Conservation (phyloP, 2,113 vertebrate genomes). For the Phocoena sinus region DNA sequence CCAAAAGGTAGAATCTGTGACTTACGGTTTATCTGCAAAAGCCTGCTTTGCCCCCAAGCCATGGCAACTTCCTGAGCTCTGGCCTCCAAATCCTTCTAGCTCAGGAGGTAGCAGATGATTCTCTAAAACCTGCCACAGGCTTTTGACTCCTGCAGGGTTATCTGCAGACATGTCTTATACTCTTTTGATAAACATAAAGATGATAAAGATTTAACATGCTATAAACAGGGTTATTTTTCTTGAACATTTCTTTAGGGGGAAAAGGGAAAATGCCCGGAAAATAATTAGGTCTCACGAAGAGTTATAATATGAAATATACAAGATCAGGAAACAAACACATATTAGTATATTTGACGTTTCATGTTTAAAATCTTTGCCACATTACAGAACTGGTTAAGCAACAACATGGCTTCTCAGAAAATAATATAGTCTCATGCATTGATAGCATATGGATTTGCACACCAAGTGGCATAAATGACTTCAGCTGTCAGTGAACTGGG, state of each 20-base stretch:
- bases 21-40: conserved; percentile 69
- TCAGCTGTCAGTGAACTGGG: background rate
- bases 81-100: conserved; percentile 44
- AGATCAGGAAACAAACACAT: background rate
- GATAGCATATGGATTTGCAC: background rate
- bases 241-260: background rate
- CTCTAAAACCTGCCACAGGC: conserved; percentile 55
- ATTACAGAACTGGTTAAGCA: background rate
- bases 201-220: conserved; percentile 58
- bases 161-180: conserved; percentile 42
- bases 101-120: conserved; percentile 60
- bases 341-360: background rate
- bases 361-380: background rate
- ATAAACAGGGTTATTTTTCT: conserved; percentile 21
- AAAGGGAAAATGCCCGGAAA: conserved; percentile 26
- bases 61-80: conserved; percentile 43
- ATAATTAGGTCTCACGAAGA: background rate
- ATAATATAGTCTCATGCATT: background rate
- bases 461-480: background rate
- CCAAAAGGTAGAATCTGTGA: conserved; percentile 64
- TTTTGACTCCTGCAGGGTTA: conserved; percentile 62
- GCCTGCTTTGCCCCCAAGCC: conserved; percentile 62
- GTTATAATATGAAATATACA: background rate
- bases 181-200: conserved; percentile 64
- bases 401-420: background rate